These are phyloP conservation scores for Karalla daura DNA, from an alignment of 2,797 vertebrate genomes.

Conservation along the genomic window DNA sequence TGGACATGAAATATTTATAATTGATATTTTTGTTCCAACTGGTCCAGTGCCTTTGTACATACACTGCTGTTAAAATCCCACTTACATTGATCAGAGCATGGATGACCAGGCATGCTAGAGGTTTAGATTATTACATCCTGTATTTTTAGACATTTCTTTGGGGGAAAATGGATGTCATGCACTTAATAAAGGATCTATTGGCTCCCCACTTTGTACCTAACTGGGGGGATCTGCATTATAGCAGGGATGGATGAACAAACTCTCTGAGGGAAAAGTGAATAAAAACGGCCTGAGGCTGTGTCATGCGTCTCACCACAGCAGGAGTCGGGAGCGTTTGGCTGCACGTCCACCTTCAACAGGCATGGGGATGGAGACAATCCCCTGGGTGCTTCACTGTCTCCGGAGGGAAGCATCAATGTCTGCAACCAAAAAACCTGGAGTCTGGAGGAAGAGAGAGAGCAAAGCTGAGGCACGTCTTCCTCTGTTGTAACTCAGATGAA, in stretches of 20 bases:
- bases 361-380: constrained; percentile 1
- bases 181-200: background rate
- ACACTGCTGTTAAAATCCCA: background rate
- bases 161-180: background rate
- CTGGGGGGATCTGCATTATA: background rate
- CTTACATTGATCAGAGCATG: background rate
- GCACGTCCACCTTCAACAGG: constrained; percentile 2
- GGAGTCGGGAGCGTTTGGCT: constrained; percentile 16
- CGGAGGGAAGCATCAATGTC: constrained; percentile 8
- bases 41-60: no score
- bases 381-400: constrained; percentile 1
- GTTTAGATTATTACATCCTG: background rate
- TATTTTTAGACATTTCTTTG: background rate
- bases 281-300: background rate
- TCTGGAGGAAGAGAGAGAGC: background rate
- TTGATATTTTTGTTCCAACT: no score
- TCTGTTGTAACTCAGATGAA: background rate
- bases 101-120: background rate
- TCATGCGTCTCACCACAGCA: background rate
- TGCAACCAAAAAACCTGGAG: background rate
- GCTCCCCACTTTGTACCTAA: background rate
- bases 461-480: background rate
- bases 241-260: background rate
- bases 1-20: no score
- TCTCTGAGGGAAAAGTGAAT: background rate